Percentiles rank a stretch among this genome's conserved stretches.
Evolutionary conservation across 2,113 vertebrate species (phyloP).

Genomic region (Arenaria interpres): DNA sequence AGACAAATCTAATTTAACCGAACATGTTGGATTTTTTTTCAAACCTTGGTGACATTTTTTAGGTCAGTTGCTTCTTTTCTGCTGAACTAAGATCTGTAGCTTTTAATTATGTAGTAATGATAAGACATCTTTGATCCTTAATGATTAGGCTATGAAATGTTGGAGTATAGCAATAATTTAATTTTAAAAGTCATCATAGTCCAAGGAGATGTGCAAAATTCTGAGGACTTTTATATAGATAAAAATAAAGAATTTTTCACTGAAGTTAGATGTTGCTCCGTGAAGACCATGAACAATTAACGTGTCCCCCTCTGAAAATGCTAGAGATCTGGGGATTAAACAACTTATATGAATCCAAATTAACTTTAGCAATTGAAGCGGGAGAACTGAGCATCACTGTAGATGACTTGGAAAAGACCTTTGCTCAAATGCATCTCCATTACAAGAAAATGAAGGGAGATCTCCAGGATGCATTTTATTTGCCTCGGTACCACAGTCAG

Average conservation of each 20-base stretch:
- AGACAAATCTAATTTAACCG: background rate
- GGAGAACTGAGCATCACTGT: background rate
- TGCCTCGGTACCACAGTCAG: background rate
- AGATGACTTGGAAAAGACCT: background rate
- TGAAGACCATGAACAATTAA: background rate
- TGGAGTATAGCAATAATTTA: background rate
- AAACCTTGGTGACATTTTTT: background rate
- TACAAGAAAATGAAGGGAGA: background rate
- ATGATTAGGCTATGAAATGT: background rate
- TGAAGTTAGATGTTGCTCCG: background rate
- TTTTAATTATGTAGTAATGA: background rate
- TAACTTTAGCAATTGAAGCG: background rate
- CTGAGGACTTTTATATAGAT: background rate
- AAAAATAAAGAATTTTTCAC: background rate
- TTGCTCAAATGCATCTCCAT: background rate
- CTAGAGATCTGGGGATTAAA: background rate
- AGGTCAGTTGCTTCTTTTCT: background rate
- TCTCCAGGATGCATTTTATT: background rate
- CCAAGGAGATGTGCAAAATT: background rate
- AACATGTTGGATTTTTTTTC: background rate
- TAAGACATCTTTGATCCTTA: background rate
- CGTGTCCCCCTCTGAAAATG: background rate
- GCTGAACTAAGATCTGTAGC: background rate
- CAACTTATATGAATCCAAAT: background rate
- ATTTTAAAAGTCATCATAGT: background rate